These are phyloP conservation scores for Nemoura dubitans DNA, from an alignment of 2,888 invertebrate species.

Conservation along the genomic window DNA sequence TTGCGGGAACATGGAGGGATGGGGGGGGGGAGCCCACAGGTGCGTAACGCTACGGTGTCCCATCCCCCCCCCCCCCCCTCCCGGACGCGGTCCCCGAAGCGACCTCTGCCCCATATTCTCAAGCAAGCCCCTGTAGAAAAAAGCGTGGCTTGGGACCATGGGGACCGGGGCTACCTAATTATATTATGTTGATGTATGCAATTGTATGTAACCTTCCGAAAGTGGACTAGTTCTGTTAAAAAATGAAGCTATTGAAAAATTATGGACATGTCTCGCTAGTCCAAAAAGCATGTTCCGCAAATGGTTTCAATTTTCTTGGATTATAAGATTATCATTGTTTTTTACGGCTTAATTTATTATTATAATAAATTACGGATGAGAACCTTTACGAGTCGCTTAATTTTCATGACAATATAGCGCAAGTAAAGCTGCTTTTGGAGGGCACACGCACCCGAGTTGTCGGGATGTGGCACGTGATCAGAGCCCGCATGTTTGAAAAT, in stretches of 20 bases:
- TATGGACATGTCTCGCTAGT: background rate
- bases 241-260: background rate
- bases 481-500: background rate
- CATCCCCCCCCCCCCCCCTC: background rate
- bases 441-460: no score
- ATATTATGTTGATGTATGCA: background rate
- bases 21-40: background rate
- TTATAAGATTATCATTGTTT: background rate
- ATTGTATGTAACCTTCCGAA: background rate
- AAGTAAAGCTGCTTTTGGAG: no score
- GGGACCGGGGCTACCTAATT: background rate
- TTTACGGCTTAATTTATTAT: background rate
- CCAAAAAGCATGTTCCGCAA: background rate
- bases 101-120: background rate
- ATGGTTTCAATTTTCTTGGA: background rate
- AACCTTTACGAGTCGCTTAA: background rate
- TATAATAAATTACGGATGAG: background rate
- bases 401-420: background rate
- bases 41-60: constrained; percentile 2
- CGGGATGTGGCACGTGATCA: background rate
- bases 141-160: no score
- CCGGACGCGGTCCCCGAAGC: background rate
- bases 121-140: background rate
- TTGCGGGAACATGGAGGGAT: background rate
- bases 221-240: background rate